Evolutionary conservation across 2,797 vertebrate genomes (phyloP).

Genomic region (Lagodon rhomboides): DNA sequence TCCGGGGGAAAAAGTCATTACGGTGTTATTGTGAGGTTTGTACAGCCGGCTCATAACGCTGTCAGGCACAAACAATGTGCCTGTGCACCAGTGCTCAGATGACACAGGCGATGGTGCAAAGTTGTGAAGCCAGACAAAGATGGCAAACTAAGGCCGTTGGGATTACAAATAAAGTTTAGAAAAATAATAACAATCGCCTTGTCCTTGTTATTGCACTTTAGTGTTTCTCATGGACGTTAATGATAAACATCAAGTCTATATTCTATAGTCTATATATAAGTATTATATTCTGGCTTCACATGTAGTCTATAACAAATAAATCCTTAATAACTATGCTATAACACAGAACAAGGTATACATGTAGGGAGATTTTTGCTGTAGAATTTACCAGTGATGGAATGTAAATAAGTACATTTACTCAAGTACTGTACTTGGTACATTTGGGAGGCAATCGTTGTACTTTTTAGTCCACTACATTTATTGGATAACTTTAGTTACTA

Average conservation of each 20-base stretch:
- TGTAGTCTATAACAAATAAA: not conserved
- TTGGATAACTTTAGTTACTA: too few species aligned
- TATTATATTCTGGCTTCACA: slow-evolving; percentile 5
- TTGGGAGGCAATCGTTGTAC: too few species aligned
- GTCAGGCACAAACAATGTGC: slow-evolving; percentile 5
- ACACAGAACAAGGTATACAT: not conserved
- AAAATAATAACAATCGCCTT: slow-evolving; percentile 14
- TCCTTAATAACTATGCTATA: not conserved
- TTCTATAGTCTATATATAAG: too few species aligned
- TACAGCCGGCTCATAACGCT: not conserved
- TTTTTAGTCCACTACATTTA: too few species aligned
- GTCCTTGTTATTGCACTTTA: not conserved
- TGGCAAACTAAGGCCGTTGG: not conserved
- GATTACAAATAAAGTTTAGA: slow-evolving; percentile 25
- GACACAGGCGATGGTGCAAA: not conserved
- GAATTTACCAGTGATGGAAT: too few species aligned
- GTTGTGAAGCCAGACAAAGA: not conserved
- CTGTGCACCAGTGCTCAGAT: too few species aligned
- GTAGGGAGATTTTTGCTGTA: too few species aligned
- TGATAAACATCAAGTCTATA: slow-evolving; percentile 17
- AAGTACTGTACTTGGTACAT: too few species aligned
- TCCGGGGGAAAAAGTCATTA: not conserved
- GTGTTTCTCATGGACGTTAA: slow-evolving; percentile 14
- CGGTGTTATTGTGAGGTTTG: slow-evolving; percentile 1
- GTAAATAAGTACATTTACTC: too few species aligned